These are phyloP conservation scores for Macroramphosus scolopax DNA, from an alignment of 2,797 vertebrate genomes.

Conservation along the genomic window DNA sequence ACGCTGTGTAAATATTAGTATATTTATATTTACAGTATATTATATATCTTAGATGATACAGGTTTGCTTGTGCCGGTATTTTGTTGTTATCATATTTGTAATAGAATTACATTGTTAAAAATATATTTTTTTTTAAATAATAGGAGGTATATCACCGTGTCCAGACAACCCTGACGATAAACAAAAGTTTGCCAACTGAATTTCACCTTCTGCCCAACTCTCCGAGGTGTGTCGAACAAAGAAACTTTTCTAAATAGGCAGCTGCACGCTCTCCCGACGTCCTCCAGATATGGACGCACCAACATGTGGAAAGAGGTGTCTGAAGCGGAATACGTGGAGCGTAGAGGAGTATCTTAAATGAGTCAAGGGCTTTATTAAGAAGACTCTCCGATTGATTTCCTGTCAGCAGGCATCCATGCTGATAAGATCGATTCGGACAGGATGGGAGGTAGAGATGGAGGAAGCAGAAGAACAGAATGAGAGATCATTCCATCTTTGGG, in stretches of 20 bases:
- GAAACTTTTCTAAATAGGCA: conserved; percentile 21
- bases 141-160: no score
- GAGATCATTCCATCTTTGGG: conserved; percentile 54
- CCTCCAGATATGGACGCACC: conserved; percentile 13
- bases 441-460: conserved; percentile 47
- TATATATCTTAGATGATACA: no score
- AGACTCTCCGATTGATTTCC: conserved; percentile 78
- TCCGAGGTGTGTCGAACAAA: conserved; percentile 16
- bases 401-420: conserved; percentile 62
- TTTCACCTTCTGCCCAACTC: not conserved
- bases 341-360: conserved; percentile 53
- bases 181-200: not conserved
- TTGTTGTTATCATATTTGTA: no score
- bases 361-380: conserved; percentile 78
- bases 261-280: conserved; percentile 15
- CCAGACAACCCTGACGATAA: not conserved
- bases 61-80: no score
- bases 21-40: no score
- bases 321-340: conserved; percentile 16
- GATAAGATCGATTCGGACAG: conserved; percentile 70
- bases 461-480: conserved; percentile 47
- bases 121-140: no score
- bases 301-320: not conserved
- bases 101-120: no score
- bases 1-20: no score